These are phyloP conservation scores for Heliconius ismenius DNA, from an alignment of 2,888 invertebrate species.

Conservation along the genomic window DNA sequence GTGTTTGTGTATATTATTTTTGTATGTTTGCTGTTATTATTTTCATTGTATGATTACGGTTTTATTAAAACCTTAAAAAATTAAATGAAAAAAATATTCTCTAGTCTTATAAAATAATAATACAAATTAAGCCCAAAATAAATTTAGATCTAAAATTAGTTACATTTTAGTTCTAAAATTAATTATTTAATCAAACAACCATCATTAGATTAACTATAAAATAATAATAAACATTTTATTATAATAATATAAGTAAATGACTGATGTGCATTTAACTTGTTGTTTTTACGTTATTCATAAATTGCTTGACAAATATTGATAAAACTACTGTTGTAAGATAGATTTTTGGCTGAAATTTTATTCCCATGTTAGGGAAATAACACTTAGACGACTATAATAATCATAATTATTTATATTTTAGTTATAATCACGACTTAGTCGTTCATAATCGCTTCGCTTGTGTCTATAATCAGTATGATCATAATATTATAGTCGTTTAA, in stretches of 20 bases:
- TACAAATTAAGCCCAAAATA: not conserved
- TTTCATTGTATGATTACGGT: not conserved
- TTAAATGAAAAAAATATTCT: not conserved
- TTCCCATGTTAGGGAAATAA: slow-evolving; percentile 5
- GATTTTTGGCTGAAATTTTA: slow-evolving; percentile 19
- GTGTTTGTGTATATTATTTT: too few relatives aligned
- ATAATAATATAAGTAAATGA: slow-evolving; percentile 23
- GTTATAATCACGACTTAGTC: slow-evolving; percentile 2
- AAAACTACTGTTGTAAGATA: slow-evolving; percentile 16
- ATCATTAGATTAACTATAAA: slow-evolving; percentile 5
- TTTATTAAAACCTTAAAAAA: not conserved
- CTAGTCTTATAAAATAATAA: not conserved
- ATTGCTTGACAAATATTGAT: slow-evolving; percentile 16
- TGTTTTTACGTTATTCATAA: slow-evolving; percentile 6
- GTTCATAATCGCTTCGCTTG: slow-evolving; percentile 20
- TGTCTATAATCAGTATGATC: slow-evolving; percentile 8
- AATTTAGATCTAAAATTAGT: not conserved
- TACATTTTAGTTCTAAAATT: not conserved
- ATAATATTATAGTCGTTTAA: slow-evolving; percentile 18
- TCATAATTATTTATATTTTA: not conserved
- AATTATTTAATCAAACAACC: not conserved
- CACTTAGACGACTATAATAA: slow-evolving; percentile 16
- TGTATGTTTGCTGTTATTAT: too few relatives aligned
- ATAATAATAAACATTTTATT: slow-evolving; percentile 9
- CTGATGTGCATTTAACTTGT: slow-evolving; percentile 26